Conservation (phyloP, 2,113 vertebrate genomes). For the Microtus oregoni region DNA sequence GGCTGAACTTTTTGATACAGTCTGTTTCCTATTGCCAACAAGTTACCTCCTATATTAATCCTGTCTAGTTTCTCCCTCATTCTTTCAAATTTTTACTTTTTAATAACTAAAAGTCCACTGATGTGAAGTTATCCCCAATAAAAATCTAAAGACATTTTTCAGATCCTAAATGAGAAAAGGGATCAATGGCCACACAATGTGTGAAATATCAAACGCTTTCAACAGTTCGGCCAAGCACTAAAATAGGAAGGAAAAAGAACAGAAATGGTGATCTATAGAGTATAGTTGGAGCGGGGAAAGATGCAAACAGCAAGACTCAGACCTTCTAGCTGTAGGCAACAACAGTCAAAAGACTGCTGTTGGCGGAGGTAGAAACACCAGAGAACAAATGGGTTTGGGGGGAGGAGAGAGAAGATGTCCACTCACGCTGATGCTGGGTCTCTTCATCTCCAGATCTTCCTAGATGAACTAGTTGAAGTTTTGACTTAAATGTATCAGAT, state of each 20-base stretch:
- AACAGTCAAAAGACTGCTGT: neutral
- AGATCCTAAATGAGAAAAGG: conserved; percentile 40
- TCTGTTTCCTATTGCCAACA: neutral
- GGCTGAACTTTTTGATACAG: neutral
- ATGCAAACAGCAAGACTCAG: neutral
- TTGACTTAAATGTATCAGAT: neutral
- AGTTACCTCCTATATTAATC: neutral
- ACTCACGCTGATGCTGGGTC: neutral
- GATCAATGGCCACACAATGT: neutral
- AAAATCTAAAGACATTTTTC: conserved; percentile 21
- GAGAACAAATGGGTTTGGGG: neutral
- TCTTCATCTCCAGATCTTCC: conserved; percentile 10
- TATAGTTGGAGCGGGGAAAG: neutral
- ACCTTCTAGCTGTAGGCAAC: neutral
- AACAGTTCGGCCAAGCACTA: neutral
- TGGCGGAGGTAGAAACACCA: neutral
- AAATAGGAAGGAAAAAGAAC: neutral
- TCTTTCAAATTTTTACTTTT: neutral
- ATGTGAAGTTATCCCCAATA: neutral
- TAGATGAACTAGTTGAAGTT: neutral
- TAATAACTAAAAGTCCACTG: neutral
- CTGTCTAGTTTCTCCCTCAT: neutral
- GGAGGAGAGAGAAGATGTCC: neutral
- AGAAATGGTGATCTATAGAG: neutral
- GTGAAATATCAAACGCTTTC: neutral